These are phyloP conservation scores for Cotesia chilonis DNA, from an alignment of 1,140 invertebrate genomes.

Conservation along the genomic window DNA sequence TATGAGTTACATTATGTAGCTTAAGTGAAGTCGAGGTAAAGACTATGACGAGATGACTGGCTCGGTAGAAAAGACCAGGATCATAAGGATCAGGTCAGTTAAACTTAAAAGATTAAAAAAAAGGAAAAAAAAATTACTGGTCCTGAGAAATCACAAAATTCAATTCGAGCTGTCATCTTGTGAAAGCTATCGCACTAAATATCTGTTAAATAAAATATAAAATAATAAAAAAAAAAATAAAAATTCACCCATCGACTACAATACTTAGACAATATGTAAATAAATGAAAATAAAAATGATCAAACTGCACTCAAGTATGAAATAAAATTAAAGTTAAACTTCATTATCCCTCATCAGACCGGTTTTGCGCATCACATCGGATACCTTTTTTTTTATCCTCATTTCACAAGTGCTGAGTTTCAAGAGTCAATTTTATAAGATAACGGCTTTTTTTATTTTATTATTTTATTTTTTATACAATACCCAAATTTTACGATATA, in stretches of 20 bases:
- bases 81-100: conserved; percentile 17
- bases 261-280: no score
- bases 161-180: conserved; percentile 6
- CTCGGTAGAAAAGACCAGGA: conserved; percentile 2
- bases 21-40: conserved; percentile 1
- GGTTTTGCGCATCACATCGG: conserved; percentile 11
- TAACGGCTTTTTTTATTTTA: conserved; percentile 18
- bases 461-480: conserved; percentile 22
- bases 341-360: conserved; percentile 20
- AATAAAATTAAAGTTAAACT: conserved; percentile 6
- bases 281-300: not conserved
- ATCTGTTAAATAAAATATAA: no score
- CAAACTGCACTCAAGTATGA: conserved; percentile 10
- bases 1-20: not conserved
- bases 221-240: no score
- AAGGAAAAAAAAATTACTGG: not conserved
- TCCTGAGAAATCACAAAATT: conserved; percentile 21
- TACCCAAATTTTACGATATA: conserved; percentile 17
- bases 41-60: conserved; percentile 16
- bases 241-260: no score
- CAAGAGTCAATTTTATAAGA: conserved; percentile 13
- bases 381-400: not conserved
- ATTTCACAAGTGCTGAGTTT: conserved; percentile 18
- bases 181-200: no score
- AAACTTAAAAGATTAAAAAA: not conserved